Evolutionary conservation across 2,888 invertebrate species (phyloP).

Genomic region (Sarcophaga subvicina): DNA sequence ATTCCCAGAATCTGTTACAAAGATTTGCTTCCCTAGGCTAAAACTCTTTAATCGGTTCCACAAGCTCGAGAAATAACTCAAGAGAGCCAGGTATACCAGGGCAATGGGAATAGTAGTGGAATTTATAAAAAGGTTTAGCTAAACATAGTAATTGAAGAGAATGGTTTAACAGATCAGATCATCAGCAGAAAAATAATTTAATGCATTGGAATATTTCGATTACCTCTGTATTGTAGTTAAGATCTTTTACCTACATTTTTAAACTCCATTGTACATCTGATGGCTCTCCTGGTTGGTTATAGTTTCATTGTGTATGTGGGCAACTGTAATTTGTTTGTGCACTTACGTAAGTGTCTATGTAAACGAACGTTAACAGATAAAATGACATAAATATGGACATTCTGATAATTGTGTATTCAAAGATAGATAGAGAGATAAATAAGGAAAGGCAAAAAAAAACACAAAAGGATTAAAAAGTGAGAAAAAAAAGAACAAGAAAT

Average conservation of each 20-base stretch:
- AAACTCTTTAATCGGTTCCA: too few relatives aligned
- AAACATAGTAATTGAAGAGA: too few relatives aligned
- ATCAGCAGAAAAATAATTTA: too few relatives aligned
- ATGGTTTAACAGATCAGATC: too few relatives aligned
- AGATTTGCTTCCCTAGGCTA: too few relatives aligned
- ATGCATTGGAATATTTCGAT: too few relatives aligned
- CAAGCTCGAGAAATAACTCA: too few relatives aligned
- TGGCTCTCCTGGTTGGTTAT: not conserved
- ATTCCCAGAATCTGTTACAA: too few relatives aligned
- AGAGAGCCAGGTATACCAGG: too few relatives aligned
- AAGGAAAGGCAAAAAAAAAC: not conserved
- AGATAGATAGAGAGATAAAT: not conserved
- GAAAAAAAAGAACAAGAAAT: not conserved
- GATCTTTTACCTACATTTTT: not conserved
- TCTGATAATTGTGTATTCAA: conserved; percentile 9
- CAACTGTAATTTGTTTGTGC: conserved; percentile 46
- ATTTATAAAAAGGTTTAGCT: too few relatives aligned
- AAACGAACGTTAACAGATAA: conserved; percentile 38
- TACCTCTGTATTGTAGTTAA: too few relatives aligned
- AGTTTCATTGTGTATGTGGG: conserved; percentile 32
- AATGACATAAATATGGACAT: conserved; percentile 31
- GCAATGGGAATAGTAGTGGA: too few relatives aligned
- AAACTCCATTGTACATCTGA: not conserved
- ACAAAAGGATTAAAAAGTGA: not conserved
- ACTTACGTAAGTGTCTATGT: conserved; percentile 8